phyloP scores from a whole-genome alignment of 2,113 vertebrate species.

The Xiphophorus maculatus region DNA sequence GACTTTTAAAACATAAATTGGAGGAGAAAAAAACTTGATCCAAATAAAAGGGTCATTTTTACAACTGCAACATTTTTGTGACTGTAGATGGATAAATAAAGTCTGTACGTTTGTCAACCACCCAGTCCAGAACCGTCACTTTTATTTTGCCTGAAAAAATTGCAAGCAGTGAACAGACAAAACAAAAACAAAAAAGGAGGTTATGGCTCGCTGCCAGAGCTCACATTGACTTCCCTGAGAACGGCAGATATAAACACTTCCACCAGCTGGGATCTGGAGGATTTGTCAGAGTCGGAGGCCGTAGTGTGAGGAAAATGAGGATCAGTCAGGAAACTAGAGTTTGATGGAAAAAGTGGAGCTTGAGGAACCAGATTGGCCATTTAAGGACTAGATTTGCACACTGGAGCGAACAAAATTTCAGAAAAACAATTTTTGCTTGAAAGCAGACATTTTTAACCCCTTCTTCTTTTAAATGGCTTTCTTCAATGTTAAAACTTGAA shows the following conservation, averaged over 20 bases:
- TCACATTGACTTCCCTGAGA: constrained; percentile 48
- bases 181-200: constrained; percentile 22
- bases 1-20: not conserved
- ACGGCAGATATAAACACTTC: not conserved
- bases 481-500: no score
- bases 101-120: not conserved
- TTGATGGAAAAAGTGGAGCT: not conserved
- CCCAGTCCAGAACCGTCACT: not conserved
- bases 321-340: not conserved
- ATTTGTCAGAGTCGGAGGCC: constrained; percentile 10
- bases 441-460: not conserved
- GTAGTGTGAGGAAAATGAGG: not conserved
- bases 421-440: not conserved
- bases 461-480: not conserved
- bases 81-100: not conserved
- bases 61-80: not conserved
- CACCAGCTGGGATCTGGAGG: constrained; percentile 8
- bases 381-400: not conserved
- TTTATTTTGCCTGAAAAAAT: not conserved
- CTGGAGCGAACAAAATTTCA: not conserved
- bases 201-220: constrained; percentile 24
- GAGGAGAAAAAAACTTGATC: not conserved
- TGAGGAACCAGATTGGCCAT: not conserved
- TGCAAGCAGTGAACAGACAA: not conserved
- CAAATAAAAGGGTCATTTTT: not conserved